Base-by-base conservation (phyloP, 2,888 invertebrate species). In the Luperina nickerlii region DNA sequence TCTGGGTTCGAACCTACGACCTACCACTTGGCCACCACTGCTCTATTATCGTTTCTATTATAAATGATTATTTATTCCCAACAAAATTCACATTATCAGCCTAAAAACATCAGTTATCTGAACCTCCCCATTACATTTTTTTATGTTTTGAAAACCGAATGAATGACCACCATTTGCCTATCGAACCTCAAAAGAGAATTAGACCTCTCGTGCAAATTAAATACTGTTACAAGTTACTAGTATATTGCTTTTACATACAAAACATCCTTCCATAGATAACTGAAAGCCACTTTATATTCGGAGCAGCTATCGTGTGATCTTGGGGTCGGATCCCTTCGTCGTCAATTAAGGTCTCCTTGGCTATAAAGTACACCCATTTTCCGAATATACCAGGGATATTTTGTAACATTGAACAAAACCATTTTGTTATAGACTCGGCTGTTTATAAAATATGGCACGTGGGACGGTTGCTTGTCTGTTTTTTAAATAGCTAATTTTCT, bases 331-430 rank as follows among this genome's bases (percentile, higher is more conserved):
- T 84, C 83, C 84, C 77, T 82, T 82, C 76, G 60, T 78, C 72
- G 76, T 83, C 89, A 87, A 89, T 90, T 88, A 88, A 88, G 87
- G 82, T 62, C 74, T 72, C 76, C 70, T 75, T 75, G 72, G 71
- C 80, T 86, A 81, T 78, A 85, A 81, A 79, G 75, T 88, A 82
- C 78, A 86, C 73, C 78, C 85, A 88, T 87, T 89, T 89, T 75
- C 66, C 24, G 57, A 86, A 82, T 76, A 84, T 76, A 77, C 66
- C 66, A 71, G 32, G 73, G 65, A 69, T 65, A 76, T 80, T 84
- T 82, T 80, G 70, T 68, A 71, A 83, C 75, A 82, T 45, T 66
- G 45, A 68, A 73, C 27, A 38, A 42, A 71, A 68, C 67, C 13
- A 48, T 74, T 62, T 70, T 78, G 79, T 72, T 75, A 75, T 78